These are phyloP conservation scores for Gyps fulvus DNA, from an alignment of 2,113 vertebrate species.

Conservation along the genomic window DNA sequence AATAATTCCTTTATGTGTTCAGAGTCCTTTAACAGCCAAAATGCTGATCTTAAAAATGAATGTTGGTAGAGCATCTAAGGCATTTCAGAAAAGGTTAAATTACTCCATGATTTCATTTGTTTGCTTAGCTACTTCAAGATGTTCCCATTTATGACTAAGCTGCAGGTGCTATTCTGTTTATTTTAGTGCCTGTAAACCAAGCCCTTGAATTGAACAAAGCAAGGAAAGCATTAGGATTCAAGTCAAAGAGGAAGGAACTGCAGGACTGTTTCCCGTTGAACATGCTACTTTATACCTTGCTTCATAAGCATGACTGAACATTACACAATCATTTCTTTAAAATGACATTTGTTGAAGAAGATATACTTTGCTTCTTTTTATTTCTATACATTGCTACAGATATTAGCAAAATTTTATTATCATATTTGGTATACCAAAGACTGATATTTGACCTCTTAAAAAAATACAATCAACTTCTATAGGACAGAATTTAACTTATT, in stretches of 20 bases:
- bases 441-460: not conserved
- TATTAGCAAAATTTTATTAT: not conserved
- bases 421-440: not conserved
- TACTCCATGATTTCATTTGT: constrained; percentile 39
- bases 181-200: constrained; percentile 33
- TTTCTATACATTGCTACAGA: not conserved
- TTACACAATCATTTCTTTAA: not conserved
- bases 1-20: not conserved
- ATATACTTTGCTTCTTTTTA: not conserved
- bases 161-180: constrained; percentile 66
- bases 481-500: not conserved
- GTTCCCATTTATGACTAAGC: constrained; percentile 43
- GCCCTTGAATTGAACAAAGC: constrained; percentile 59
- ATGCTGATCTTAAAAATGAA: not conserved
- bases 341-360: not conserved
- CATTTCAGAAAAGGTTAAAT: constrained; percentile 2
- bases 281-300: not conserved
- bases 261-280: constrained; percentile 12
- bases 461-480: not conserved
- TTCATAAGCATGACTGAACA: not conserved
- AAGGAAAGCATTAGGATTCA: constrained; percentile 60
- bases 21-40: not conserved
- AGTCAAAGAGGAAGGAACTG: constrained; percentile 58
- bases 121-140: not conserved
- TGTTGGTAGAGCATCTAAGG: not conserved